Evolutionary conservation across 1,140 invertebrate genomes (phyloP).

Genomic region (honey bee (Apis mellifera)): Amel_HAv3.1 CM009933.2:12305501-12306000

Average conservation of each 20-base stretch:
- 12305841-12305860: neutral
- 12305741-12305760: neutral
- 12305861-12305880: too few species aligned
- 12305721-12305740: neutral
- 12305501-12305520: neutral
- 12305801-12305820: neutral
- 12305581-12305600: constrained; percentile 18
- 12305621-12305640: neutral
- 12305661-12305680: neutral
- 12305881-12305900: too few species aligned
- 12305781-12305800: neutral
- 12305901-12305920: too few species aligned
- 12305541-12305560: neutral
- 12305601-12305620: too few species aligned
- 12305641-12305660: neutral
- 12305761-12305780: neutral
- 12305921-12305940: too few species aligned
- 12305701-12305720: neutral
- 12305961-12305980: neutral
- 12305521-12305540: constrained; percentile 2
- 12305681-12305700: accelerated
- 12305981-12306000: too few species aligned
- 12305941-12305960: neutral
- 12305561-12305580: neutral
- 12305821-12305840: neutral